phyloP scores from a whole-genome alignment of 2,113 vertebrate species.

The Gallinago paraguaiae region DNA sequence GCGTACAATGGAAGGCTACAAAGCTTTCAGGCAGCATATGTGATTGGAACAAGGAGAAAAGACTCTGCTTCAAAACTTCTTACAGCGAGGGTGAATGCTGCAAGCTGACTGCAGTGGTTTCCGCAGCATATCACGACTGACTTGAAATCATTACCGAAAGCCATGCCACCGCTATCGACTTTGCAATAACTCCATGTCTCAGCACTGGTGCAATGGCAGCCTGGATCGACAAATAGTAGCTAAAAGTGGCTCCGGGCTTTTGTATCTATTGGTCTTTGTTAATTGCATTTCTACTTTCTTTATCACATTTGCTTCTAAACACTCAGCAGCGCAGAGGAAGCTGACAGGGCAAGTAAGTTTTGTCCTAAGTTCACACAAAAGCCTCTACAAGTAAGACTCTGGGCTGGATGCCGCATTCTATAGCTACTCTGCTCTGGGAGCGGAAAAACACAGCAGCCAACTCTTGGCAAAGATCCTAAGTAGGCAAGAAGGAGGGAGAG shows the following conservation, averaged over 20 bases:
- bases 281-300: slow-evolving; percentile 61
- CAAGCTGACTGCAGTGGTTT: slow-evolving; percentile 3
- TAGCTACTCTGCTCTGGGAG: background rate
- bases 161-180: slow-evolving; percentile 32
- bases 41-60: background rate
- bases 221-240: background rate
- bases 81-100: background rate
- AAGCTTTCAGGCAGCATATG: background rate
- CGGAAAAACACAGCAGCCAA: background rate
- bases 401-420: background rate
- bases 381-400: background rate
- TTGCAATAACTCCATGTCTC: slow-evolving; percentile 35
- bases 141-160: slow-evolving; percentile 11
- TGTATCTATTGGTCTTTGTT: slow-evolving; percentile 46
- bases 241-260: slow-evolving; percentile 34
- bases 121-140: background rate
- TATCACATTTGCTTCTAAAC: slow-evolving; percentile 44
- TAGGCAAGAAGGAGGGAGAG: background rate
- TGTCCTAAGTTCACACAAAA: background rate
- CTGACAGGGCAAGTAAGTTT: slow-evolving; percentile 53
- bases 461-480: background rate
- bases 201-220: background rate
- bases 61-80: background rate
- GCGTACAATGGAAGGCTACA: background rate
- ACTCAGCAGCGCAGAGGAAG: background rate